These are phyloP conservation scores for Chauna torquata DNA, from an alignment of 2,113 vertebrate species.

Conservation along the genomic window DNA sequence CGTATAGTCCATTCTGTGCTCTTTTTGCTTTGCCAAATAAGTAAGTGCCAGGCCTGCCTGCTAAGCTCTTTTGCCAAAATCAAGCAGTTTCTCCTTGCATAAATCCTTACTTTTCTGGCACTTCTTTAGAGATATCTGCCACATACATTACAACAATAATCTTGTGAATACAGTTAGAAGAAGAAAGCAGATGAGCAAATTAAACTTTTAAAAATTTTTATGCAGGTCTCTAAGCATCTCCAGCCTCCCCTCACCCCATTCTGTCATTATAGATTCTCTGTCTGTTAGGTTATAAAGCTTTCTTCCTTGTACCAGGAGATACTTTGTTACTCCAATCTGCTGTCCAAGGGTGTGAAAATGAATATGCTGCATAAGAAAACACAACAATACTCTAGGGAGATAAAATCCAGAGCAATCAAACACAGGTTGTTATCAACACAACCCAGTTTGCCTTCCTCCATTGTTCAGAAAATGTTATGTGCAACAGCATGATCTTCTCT, in stretches of 20 bases:
- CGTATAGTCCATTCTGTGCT: background rate
- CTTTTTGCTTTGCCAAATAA: background rate
- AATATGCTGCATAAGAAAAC: background rate
- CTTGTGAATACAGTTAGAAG: background rate
- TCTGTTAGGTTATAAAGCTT: background rate
- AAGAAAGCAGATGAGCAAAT: background rate
- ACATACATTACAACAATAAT: background rate
- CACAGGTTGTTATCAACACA: background rate
- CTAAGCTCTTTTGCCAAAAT: background rate
- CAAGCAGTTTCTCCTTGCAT: background rate
- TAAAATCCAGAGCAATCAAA: background rate
- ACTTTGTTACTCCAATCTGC: background rate
- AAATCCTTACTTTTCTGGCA: background rate
- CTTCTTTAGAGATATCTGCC: background rate
- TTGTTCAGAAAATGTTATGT: background rate
- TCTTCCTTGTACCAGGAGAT: background rate
- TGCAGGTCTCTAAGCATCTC: background rate
- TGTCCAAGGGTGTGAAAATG: background rate
- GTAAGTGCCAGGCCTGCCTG: background rate
- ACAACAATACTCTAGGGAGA: background rate
- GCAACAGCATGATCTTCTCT: background rate
- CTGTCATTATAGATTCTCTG: background rate
- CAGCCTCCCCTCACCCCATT: accelerated
- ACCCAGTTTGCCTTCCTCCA: background rate
- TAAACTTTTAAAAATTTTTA: background rate